These are phyloP conservation scores for Pogonognathellus flavescens DNA, from an alignment of 1,140 invertebrate species.

Conservation along the genomic window DNA sequence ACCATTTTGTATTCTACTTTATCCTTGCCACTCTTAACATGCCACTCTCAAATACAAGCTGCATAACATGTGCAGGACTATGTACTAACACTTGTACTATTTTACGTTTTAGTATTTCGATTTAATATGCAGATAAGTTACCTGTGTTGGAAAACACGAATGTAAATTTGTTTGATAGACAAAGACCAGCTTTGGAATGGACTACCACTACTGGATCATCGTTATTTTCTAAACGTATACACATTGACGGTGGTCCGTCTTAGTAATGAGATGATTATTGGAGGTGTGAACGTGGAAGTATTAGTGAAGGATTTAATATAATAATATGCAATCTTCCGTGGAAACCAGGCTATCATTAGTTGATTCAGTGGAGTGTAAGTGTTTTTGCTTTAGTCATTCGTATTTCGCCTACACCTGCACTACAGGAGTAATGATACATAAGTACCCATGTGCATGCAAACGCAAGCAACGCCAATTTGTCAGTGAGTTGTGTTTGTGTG, in stretches of 20 bases:
- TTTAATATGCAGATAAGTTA: too few relatives aligned
- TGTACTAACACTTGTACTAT: too few relatives aligned
- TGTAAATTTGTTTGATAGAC: too few relatives aligned
- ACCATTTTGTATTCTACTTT: too few relatives aligned
- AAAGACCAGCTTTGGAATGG: not conserved
- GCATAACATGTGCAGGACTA: too few relatives aligned
- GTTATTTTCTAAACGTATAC: too few relatives aligned
- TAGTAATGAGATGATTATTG: conserved; percentile 23
- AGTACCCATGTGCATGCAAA: not conserved
- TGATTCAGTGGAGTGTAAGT: conserved; percentile 6
- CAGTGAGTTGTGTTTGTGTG: too few relatives aligned
- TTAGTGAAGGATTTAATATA: not conserved
- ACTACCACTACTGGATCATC: not conserved
- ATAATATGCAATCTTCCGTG: not conserved
- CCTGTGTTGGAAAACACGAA: too few relatives aligned
- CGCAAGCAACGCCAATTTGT: not conserved
- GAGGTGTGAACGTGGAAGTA: conserved; percentile 17
- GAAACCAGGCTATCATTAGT: conserved; percentile 37
- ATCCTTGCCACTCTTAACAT: too few relatives aligned
- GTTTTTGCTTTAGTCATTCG: conserved; percentile 3
- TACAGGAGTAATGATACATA: not conserved
- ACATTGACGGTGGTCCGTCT: not conserved
- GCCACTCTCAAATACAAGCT: too few relatives aligned
- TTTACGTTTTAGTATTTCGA: too few relatives aligned
- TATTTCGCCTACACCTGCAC: not conserved